These are phyloP conservation scores for Caiman crocodilus DNA, from an alignment of 2,797 vertebrate genomes.

Conservation along the genomic window DNA sequence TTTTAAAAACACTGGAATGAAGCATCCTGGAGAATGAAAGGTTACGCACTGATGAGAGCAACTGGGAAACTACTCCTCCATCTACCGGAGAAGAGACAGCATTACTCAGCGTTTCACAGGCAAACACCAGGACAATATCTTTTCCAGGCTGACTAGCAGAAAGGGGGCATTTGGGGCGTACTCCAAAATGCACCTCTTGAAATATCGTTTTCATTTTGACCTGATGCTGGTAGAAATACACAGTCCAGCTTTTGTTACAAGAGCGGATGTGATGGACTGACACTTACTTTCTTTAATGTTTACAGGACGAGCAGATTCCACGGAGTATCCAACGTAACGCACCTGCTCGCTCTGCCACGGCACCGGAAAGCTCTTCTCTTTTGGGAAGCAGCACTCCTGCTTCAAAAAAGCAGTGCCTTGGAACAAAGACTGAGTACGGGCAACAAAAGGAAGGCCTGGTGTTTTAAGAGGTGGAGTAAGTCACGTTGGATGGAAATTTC, in stretches of 20 bases:
- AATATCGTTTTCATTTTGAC: constrained; percentile 19
- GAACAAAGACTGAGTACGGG: neutral
- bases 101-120: neutral
- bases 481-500: neutral
- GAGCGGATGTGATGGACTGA: neutral
- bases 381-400: neutral
- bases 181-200: neutral
- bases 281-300: neutral
- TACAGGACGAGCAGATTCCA: neutral
- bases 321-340: neutral
- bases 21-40: constrained; percentile 4
- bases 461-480: neutral
- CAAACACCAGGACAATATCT: neutral
- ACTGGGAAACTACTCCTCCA: constrained; percentile 33
- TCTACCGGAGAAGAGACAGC: constrained; percentile 18
- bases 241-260: neutral
- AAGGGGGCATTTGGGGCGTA: neutral
- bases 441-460: neutral
- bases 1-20: constrained; percentile 32
- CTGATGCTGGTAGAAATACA: neutral
- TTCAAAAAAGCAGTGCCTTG: neutral
- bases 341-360: neutral
- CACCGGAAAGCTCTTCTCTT: neutral
- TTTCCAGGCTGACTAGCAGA: neutral
- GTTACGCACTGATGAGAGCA: constrained; percentile 22